Evolutionary conservation across 92 coral and sea anemone genomes (phyloP), one percentile per base, ranked within the genome.

Genomic region (Pocillopora grandis): DNA sequence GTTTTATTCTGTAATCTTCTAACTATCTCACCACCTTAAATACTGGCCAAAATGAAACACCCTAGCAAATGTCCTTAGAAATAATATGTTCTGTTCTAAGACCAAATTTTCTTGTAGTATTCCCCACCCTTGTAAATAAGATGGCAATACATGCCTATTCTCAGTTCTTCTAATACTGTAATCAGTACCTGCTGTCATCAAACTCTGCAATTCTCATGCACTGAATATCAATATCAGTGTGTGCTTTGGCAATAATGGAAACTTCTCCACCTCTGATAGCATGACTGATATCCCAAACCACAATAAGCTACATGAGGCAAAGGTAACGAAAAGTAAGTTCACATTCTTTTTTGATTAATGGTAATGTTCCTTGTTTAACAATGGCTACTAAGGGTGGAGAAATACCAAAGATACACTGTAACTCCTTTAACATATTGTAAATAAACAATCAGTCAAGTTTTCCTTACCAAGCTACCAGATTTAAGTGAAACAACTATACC

Each of bases 241-340:
- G 99, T 19, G 99, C 99, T 78, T 97, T 97, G 35, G 98, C 98
- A 57, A 97, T 76, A 63, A 97, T 85, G 58, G 93, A 90, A 14
- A 94, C 95, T 48, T 97, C 98, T 48, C 98, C 98, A 58, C 98
- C 96, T 74, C 95, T 94, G 71, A 95, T 80, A 3, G 97, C 94
- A 52, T 92, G 97, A 5, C 98, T 94, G 66, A 97, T 88, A 81
- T 97, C 99, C 99, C 99, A 97, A 57, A 97, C 98, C 57, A 88
- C 94, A 19, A 97, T 94, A 91, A 97, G 85, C 99, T 96, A 58
- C 23, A 31, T 19, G 35, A 8, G 63, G 36, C 12, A 61, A 72
- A 31, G 19, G 8, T 42, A 42, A 42, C 8, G 7, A 42, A 42
- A 42, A 42, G 52, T 42, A 42, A 42, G 8, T 42, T 42, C 52